A percentile compares a stretch with the other conserved stretches of the same genome.
phyloP scores from a whole-genome alignment of 2,797 vertebrate species.

The Onychomys torridus region DNA sequence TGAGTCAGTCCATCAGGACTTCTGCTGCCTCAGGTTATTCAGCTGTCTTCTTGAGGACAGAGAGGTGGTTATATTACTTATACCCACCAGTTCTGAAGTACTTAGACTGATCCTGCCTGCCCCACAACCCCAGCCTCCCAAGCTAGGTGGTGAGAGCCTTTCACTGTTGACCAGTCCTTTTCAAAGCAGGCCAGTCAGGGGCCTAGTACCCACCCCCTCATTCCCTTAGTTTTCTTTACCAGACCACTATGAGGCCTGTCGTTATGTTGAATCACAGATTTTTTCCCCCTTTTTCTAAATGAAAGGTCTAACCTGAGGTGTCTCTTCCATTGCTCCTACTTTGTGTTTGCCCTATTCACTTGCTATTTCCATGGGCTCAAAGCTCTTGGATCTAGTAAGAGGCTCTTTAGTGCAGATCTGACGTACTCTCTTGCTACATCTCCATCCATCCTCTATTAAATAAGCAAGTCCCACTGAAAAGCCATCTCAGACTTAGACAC shows the following conservation, averaged over 20 bases:
- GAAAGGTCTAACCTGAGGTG: neutral
- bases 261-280: neutral
- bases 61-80: neutral
- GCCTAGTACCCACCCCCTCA: rapidly evolving
- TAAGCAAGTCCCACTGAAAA: neutral
- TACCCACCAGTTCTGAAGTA: neutral
- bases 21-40: neutral
- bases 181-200: neutral
- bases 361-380: neutral
- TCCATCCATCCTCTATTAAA: neutral
- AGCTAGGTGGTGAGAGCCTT: neutral
- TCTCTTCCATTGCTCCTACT: neutral
- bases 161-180: neutral
- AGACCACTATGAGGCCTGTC: neutral
- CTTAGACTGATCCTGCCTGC: neutral
- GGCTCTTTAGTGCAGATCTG: neutral
- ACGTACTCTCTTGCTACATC: neutral
- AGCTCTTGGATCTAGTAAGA: too few species aligned
- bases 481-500: neutral
- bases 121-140: neutral
- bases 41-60: neutral
- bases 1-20: neutral
- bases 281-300: neutral
- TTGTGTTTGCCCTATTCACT: neutral
- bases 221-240: neutral